These are phyloP conservation scores for Unio delphinus DNA, from an alignment of 2,888 invertebrate species.

Conservation along the genomic window DNA sequence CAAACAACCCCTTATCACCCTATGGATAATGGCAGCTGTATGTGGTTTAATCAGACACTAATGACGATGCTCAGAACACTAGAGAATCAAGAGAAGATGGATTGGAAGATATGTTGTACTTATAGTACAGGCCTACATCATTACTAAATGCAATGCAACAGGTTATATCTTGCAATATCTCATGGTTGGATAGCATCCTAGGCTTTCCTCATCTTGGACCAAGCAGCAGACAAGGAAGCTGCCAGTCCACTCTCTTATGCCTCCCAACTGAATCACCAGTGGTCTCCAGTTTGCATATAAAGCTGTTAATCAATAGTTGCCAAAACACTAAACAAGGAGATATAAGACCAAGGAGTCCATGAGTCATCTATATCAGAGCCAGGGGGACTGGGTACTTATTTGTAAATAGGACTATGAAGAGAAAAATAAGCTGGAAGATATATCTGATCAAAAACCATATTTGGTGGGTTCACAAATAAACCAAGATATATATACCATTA, in stretches of 20 bases:
- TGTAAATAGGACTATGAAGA: not conserved
- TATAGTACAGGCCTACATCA: conserved; percentile 15
- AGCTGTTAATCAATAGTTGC: too few species aligned
- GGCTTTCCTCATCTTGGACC: not conserved
- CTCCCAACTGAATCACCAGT: too few species aligned
- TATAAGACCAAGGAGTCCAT: too few species aligned
- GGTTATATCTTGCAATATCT: conserved; percentile 9
- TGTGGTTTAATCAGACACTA: conserved; percentile 17
- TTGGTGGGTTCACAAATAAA: not conserved
- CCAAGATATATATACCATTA: conserved; percentile 3
- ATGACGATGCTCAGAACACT: conserved; percentile 17
- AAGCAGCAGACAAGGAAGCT: too few species aligned
- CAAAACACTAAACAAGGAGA: too few species aligned
- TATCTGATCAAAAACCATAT: not conserved
- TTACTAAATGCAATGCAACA: conserved; percentile 12
- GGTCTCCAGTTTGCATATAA: too few species aligned
- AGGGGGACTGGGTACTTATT: too few species aligned
- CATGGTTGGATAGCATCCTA: conserved; percentile 15
- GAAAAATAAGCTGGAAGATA: not conserved
- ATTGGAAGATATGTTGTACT: conserved; percentile 11
- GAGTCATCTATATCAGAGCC: too few species aligned
- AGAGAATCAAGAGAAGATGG: conserved; percentile 6
- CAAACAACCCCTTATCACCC: conserved; percentile 21
- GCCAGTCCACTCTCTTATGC: too few species aligned
- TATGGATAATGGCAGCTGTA: conserved; percentile 12